Conservation (phyloP, 1,140 invertebrate species). For the Zeugodacus cucurbitae region DNA sequence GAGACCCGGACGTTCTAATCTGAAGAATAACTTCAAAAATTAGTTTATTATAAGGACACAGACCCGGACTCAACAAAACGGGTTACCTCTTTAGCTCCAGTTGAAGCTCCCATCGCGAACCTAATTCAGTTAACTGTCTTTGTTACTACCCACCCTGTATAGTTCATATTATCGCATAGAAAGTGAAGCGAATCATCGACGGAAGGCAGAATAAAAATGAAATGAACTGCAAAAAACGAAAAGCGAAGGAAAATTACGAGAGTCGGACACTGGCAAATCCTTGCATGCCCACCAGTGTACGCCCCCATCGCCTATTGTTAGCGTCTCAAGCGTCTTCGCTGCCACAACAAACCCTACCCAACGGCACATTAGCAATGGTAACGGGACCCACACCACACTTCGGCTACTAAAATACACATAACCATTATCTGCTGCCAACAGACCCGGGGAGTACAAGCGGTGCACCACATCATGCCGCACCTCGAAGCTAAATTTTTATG, state of each 20-base stretch:
- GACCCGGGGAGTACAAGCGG: neutral
- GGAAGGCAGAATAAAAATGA: neutral
- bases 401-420: neutral
- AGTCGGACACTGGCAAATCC: conserved; percentile 4
- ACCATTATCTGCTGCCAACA: neutral
- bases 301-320: neutral
- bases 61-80: too few species aligned
- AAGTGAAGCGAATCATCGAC: neutral
- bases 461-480: neutral
- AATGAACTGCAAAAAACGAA: neutral
- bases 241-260: neutral
- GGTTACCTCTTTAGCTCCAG: too few species aligned
- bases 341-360: neutral
- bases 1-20: too few species aligned
- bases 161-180: neutral
- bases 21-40: too few species aligned
- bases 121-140: neutral
- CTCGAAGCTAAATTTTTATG: conserved; percentile 16
- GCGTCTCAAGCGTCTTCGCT: neutral
- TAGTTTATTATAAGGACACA: too few species aligned
- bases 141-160: neutral
- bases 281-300: neutral
- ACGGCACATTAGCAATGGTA: neutral
- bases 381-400: neutral
- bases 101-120: too few species aligned